A percentile compares a stretch with the other conserved stretches of the same genome.
These are phyloP conservation scores for Anoplolepis gracilipes DNA, from an alignment of 1,140 invertebrate species.

Conservation along the genomic window DNA sequence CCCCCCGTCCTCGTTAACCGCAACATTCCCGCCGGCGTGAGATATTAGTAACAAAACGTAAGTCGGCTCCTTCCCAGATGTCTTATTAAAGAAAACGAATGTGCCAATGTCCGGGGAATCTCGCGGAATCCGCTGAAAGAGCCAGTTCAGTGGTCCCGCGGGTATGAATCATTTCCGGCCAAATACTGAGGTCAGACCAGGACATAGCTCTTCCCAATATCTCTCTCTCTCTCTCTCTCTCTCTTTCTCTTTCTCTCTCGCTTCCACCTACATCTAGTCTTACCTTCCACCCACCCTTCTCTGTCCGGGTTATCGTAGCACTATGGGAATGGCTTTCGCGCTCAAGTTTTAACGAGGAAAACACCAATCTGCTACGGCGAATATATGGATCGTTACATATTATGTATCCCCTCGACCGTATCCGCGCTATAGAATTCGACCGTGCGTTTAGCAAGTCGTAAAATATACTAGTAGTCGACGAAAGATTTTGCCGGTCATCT, in stretches of 20 bases:
- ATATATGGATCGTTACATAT: conserved; percentile 59
- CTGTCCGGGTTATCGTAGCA: conserved; percentile 30
- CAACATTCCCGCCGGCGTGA: conserved; percentile 36
- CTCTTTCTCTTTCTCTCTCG: neutral
- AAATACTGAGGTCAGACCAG: conserved; percentile 55
- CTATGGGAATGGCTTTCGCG: conserved; percentile 43
- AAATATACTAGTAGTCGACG: conserved; percentile 9
- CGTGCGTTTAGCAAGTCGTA: conserved; percentile 35
- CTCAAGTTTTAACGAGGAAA: conserved; percentile 63
- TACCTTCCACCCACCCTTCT: conserved; percentile 3
- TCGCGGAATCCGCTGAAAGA: conserved; percentile 61
- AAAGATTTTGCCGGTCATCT: conserved; percentile 21
- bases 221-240: neutral
- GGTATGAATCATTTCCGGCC: conserved; percentile 74
- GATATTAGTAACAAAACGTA: conserved; percentile 56
- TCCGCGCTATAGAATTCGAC: neutral
- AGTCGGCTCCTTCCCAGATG: neutral
- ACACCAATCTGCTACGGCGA: conserved; percentile 50
- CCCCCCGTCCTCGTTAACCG: conserved; percentile 48
- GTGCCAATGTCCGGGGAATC: conserved; percentile 53
- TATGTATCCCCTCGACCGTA: conserved; percentile 50
- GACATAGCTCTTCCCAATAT: conserved; percentile 62
- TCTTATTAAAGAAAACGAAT: conserved; percentile 74
- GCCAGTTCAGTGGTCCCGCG: conserved; percentile 66
- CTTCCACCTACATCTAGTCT: neutral